Conservation (phyloP, 1,140 invertebrate species). For the Rhizoglyphus robini region DNA sequence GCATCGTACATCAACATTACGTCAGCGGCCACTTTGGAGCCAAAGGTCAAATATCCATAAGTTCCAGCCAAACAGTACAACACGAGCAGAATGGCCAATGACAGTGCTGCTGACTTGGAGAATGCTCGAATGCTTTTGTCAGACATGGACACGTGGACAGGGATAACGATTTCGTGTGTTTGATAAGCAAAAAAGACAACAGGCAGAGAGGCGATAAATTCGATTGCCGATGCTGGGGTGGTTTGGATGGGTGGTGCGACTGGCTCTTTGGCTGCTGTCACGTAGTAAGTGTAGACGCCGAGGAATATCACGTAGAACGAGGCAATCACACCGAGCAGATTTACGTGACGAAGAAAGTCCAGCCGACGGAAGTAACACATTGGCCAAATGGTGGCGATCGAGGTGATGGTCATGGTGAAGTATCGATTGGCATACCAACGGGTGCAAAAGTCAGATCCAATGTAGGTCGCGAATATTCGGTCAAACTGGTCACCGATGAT, state of each 20-base stretch:
- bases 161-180: conserved; percentile 56
- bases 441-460: conserved; percentile 21
- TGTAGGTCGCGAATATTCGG: conserved; percentile 29
- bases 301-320: conserved; percentile 49
- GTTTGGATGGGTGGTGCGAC: not conserved
- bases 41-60: conserved; percentile 54
- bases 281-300: conserved; percentile 45
- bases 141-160: conserved; percentile 48
- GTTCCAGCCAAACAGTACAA: conserved; percentile 48
- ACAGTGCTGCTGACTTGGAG: conserved; percentile 40
- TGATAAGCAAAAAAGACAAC: conserved; percentile 59
- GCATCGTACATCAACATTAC: conserved; percentile 44
- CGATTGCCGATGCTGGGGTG: conserved; percentile 40
- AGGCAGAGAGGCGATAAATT: conserved; percentile 51
- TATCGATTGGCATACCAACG: conserved; percentile 46
- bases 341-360: conserved; percentile 50
- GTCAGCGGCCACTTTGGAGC: conserved; percentile 46
- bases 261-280: conserved; percentile 22
- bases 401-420: conserved; percentile 44
- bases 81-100: conserved; percentile 46
- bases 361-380: conserved; percentile 52
- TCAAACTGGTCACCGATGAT: conserved; percentile 56
- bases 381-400: conserved; percentile 47
- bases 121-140: conserved; percentile 41
- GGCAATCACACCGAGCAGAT: conserved; percentile 49